Conservation (phyloP, 2,797 vertebrate species). For the Aldrovandia affinis region DNA sequence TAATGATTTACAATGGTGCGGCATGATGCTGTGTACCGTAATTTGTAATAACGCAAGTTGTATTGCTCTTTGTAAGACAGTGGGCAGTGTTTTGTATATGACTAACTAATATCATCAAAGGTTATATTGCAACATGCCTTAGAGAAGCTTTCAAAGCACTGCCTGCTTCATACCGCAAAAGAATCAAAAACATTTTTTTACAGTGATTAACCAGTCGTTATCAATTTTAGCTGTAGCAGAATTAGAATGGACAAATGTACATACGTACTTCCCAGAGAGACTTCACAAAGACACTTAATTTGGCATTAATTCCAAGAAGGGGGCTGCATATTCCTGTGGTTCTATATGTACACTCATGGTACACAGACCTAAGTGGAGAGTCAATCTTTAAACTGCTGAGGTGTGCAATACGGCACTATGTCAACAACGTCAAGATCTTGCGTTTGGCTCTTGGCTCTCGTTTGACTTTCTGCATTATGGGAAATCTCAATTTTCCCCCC, state of each 20-base stretch:
- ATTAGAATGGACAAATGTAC: slow-evolving; percentile 26
- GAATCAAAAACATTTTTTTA: neutral
- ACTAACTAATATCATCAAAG: slow-evolving; percentile 12
- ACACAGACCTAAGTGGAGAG: neutral
- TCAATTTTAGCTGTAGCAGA: slow-evolving; percentile 11
- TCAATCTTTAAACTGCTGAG: neutral
- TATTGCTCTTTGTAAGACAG: neutral
- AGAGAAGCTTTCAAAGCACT: slow-evolving; percentile 27
- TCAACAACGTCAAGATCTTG: neutral
- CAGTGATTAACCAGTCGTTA: slow-evolving; percentile 18
- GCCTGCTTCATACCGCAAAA: slow-evolving; percentile 27
- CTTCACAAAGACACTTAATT: neutral
- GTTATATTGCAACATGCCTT: neutral
- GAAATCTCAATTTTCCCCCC: neutral
- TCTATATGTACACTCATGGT: slow-evolving; percentile 9
- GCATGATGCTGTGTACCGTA: slow-evolving; percentile 5
- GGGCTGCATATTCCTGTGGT: neutral
- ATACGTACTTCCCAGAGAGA: neutral
- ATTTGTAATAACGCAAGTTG: slow-evolving; percentile 8
- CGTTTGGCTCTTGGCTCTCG: neutral
- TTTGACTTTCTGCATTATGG: neutral
- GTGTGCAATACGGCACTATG: neutral
- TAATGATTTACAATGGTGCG: slow-evolving; percentile 26
- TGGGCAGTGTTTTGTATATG: neutral
- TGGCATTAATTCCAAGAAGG: slow-evolving; percentile 19